Evolutionary conservation across 2,888 invertebrate species (phyloP).

Genomic region (Tinea pellionella): DNA sequence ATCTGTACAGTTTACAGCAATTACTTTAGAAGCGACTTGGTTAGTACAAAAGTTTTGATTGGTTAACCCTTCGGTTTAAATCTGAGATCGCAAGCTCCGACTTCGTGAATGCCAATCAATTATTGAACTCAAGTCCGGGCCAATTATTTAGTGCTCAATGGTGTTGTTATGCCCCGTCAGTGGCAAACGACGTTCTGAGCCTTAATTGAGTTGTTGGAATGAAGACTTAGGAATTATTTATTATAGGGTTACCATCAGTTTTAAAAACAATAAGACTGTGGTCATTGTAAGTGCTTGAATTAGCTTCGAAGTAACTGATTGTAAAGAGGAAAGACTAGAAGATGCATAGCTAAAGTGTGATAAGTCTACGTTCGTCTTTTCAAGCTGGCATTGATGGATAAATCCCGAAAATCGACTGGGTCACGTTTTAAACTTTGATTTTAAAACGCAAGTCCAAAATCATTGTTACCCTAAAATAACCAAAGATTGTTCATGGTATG

Average conservation of each 20-base stretch:
- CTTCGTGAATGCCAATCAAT: slow-evolving; percentile 12
- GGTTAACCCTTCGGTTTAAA: background rate
- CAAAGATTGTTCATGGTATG: slow-evolving; percentile 2
- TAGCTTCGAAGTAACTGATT: too few species aligned
- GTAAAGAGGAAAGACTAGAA: too few species aligned
- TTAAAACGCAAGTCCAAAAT: background rate
- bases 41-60: slow-evolving; percentile 9
- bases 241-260: background rate
- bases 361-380: too few species aligned
- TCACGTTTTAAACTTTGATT: background rate
- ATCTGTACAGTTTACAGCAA: background rate
- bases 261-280: too few species aligned
- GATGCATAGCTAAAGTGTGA: too few species aligned
- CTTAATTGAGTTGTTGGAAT: slow-evolving; percentile 10
- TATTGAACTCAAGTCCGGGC: slow-evolving; percentile 21
- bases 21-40: background rate
- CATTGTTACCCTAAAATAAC: background rate
- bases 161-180: slow-evolving; percentile 40
- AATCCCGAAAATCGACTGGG: too few species aligned
- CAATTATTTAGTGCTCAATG: slow-evolving; percentile 54
- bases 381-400: too few species aligned
- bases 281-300: too few species aligned
- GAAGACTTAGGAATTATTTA: slow-evolving; percentile 13
- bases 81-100: background rate
- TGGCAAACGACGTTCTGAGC: slow-evolving; percentile 6